Evolutionary conservation across 2,113 vertebrate species (phyloP), one percentile per base, ranked within the genome.

Genomic region (Callipepla californica): DNA sequence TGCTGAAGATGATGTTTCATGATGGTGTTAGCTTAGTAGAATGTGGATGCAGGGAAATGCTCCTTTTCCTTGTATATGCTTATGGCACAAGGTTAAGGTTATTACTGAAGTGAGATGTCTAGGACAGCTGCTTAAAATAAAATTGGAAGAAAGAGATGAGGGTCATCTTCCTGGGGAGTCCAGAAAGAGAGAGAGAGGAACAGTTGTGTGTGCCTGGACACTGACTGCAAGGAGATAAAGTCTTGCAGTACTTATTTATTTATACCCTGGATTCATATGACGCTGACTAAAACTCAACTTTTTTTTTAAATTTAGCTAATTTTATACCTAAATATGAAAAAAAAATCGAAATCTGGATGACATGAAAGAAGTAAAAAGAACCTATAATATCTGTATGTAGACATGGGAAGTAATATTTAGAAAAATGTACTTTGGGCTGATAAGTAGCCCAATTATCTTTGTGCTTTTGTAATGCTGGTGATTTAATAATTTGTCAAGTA

Each of bases 21-120:
- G 26, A 22, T 32, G 28, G 30, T 47, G 25, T 34, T 28, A 66
- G 34, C 42, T 20, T 76, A 85, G 40, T 68, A 28, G 51, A n/a
- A 21, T 28, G 28, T 32, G 16, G 66, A 66, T 94, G 58, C 78
- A 82, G 62, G 69, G 63, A 21, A 85, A 85, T 53, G 13, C 62
- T 75, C 74, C 36, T 87, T 79, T 87, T 66, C 26, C 48, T 79
- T 59, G 40, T 62, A 38, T 20, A 7, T 34, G 13, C n/a, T 89
- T 86, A 8, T 69, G 70, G n/a, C n/a, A 50, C 66, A 40, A 89
- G 66, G 65, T 88, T 77, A 85, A 34, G 55, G 20, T 68, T 93
- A 44, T 65, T 89, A 78, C 70, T 82, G 89, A 58, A 89, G 85
- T 62, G 66, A 81, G 74, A 85, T 73, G 50, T 38, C 48, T 57